phyloP scores from a whole-genome alignment of 2,888 invertebrate species.

The Tinea semifulvella region DNA sequence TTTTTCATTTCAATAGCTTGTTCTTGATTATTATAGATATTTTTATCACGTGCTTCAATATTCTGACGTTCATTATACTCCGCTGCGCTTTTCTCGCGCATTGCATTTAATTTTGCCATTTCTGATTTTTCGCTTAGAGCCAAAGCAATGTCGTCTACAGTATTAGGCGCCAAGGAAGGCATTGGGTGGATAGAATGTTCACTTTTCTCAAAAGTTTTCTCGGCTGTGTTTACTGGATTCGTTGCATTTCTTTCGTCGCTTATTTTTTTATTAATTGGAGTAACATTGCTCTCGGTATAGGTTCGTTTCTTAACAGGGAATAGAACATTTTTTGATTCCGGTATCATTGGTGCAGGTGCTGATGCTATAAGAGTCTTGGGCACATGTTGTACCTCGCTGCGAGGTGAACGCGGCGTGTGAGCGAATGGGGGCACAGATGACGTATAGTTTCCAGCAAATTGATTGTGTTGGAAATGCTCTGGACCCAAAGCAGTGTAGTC shows the following conservation, averaged over 20 bases:
- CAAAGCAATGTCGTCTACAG: slow-evolving; percentile 50
- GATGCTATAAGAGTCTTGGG: slow-evolving; percentile 26
- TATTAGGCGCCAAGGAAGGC: slow-evolving; percentile 28
- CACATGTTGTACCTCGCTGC: slow-evolving; percentile 25
- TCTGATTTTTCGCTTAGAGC: slow-evolving; percentile 53
- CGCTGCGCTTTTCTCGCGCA: slow-evolving; percentile 35
- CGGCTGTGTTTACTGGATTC: slow-evolving; percentile 30
- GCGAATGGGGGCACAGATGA: slow-evolving; percentile 34
- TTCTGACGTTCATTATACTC: slow-evolving; percentile 29
- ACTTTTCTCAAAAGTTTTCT: slow-evolving; percentile 31
- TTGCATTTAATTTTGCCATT: slow-evolving; percentile 35
- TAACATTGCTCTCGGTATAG: slow-evolving; percentile 60
- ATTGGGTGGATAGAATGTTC: slow-evolving; percentile 30
- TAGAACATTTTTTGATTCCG: slow-evolving; percentile 45
- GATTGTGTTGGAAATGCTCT: slow-evolving; percentile 33
- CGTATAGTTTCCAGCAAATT: neutral
- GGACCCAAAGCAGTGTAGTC: slow-evolving; percentile 65
- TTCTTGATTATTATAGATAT: neutral
- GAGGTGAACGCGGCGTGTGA: slow-evolving; percentile 30
- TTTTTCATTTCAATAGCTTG: slow-evolving; percentile 33
- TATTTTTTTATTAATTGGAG: slow-evolving; percentile 33
- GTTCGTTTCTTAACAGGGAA: slow-evolving; percentile 73
- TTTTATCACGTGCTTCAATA: slow-evolving; percentile 30
- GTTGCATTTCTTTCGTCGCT: slow-evolving; percentile 28
- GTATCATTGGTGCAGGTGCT: slow-evolving; percentile 29